These are phyloP conservation scores for Bombus superbus DNA, from an alignment of 1,140 invertebrate genomes.

Conservation along the genomic window DNA sequence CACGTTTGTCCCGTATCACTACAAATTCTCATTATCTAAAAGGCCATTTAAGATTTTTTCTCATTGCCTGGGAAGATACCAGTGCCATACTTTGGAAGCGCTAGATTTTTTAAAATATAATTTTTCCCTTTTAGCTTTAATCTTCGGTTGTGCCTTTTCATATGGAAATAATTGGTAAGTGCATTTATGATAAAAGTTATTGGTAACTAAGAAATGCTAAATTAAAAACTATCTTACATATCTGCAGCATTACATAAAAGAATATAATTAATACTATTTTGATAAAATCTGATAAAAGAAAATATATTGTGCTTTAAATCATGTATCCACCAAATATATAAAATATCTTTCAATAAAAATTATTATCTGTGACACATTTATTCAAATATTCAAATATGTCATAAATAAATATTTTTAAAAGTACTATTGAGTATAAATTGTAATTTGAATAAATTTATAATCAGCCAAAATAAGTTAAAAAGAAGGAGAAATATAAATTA, in stretches of 20 bases:
- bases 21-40: conserved; percentile 69
- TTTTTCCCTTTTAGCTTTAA: conserved; percentile 14
- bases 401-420: neutral
- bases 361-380: neutral
- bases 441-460: neutral
- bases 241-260: neutral
- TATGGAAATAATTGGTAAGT: conserved; percentile 3
- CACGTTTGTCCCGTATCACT: conserved; percentile 66
- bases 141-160: conserved; percentile 5
- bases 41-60: conserved; percentile 72
- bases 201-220: neutral
- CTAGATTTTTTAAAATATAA: conserved; percentile 54
- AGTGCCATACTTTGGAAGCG: conserved; percentile 68
- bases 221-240: neutral
- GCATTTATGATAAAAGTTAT: neutral
- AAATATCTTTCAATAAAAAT: conserved; percentile 3
- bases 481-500: conserved; percentile 1
- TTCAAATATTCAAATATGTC: neutral
- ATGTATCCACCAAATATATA: conserved; percentile 34
- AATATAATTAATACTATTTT: neutral
- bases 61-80: conserved; percentile 70
- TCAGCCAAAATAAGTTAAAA: neutral
- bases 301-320: conserved; percentile 6
- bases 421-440: neutral
- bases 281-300: neutral